These are phyloP conservation scores for Pecten maximus DNA, from an alignment of 2,888 invertebrate genomes.

Conservation along the genomic window DNA sequence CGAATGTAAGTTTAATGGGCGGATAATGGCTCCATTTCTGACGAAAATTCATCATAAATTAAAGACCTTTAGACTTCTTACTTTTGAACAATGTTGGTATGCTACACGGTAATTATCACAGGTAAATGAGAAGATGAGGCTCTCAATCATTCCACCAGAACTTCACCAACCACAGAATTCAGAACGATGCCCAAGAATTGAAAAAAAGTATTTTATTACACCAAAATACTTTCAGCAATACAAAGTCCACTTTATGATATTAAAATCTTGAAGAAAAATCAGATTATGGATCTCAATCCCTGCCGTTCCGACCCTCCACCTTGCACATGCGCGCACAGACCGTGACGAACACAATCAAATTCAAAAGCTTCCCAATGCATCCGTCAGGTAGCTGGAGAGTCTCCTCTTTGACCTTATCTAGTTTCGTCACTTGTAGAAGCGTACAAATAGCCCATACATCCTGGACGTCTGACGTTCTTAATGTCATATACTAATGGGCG, in stretches of 20 bases:
- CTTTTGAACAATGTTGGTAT: not conserved
- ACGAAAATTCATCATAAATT: slow-evolving; percentile 24
- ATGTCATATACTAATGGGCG: not conserved
- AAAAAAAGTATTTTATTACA: too few relatives aligned
- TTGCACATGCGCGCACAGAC: not conserved
- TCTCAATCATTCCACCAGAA: not conserved
- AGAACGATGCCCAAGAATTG: not conserved
- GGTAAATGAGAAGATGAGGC: not conserved
- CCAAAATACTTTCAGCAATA: not conserved
- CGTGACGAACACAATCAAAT: not conserved
- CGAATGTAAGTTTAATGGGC: not conserved
- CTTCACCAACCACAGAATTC: not conserved
- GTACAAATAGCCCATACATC: not conserved
- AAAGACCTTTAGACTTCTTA: slow-evolving; percentile 4
- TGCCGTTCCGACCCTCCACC: not conserved
- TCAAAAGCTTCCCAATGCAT: not conserved
- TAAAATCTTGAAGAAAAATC: not conserved
- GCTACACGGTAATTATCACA: not conserved
- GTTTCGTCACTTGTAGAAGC: not conserved
- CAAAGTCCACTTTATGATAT: not conserved
- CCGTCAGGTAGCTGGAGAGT: not conserved
- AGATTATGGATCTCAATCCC: not conserved
- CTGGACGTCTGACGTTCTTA: not conserved
- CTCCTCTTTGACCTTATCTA: not conserved
- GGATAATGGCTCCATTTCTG: slow-evolving; percentile 4